A percentile compares a stretch with the other conserved stretches of the same genome.
These are phyloP conservation scores for Callipepla californica DNA, from an alignment of 2,113 vertebrate species.

Conservation along the genomic window DNA sequence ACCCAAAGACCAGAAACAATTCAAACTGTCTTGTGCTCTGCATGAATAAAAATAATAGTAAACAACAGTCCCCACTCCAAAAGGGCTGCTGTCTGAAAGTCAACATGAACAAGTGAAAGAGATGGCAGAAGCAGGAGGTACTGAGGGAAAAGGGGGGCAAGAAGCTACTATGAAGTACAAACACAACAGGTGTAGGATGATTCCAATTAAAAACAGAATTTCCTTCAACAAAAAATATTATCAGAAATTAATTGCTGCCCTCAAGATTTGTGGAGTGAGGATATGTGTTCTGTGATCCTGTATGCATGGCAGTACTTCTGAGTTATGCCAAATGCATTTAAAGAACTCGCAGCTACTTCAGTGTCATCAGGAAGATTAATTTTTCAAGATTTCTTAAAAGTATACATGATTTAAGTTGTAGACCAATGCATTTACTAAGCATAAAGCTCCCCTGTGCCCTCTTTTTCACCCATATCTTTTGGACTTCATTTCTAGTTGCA, in stretches of 20 bases:
- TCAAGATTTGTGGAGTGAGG: accelerated
- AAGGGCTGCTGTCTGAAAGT: background rate
- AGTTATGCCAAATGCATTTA: background rate
- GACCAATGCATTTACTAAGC: background rate
- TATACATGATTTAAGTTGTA: background rate
- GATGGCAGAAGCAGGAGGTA: background rate
- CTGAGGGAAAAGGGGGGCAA: background rate
- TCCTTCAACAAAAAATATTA: background rate
- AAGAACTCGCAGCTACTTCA: background rate
- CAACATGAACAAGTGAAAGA: accelerated
- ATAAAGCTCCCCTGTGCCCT: background rate
- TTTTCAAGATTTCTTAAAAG: background rate
- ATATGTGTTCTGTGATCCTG: background rate
- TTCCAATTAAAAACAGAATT: background rate
- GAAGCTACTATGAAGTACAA: background rate
- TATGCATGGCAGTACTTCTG: background rate
- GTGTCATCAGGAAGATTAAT: background rate
- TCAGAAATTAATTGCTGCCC: background rate
- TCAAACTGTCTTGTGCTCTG: background rate
- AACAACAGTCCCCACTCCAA: background rate
- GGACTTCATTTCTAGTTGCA: background rate
- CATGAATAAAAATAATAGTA: background rate
- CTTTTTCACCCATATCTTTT: background rate
- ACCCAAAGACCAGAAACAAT: background rate
- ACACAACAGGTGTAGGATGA: background rate